phyloP scores from a whole-genome alignment of 2,113 vertebrate genomes.

The Hiodon alosoides region DNA sequence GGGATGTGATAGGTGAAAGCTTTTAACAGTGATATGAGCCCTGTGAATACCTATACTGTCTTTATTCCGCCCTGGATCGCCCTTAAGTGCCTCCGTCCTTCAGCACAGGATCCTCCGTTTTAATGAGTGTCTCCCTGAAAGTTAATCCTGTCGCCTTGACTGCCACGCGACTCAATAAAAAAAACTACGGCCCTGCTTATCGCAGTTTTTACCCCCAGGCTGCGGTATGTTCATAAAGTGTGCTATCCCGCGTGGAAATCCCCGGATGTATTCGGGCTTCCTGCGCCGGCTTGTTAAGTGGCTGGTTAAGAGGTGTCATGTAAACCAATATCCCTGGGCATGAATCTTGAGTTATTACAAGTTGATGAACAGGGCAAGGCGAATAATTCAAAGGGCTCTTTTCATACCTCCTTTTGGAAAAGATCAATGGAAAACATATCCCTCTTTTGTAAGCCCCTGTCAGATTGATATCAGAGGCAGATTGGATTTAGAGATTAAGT shows the following conservation, averaged over 20 bases:
- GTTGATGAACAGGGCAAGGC: conserved; percentile 1
- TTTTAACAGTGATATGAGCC: conserved; percentile 5
- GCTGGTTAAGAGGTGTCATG: too few relatives aligned
- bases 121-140: conserved; percentile 1
- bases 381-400: neutral
- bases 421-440: neutral
- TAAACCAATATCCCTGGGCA: neutral
- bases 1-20: neutral
- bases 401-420: neutral
- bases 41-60: conserved; percentile 13
- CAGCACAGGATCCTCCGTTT: neutral
- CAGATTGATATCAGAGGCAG: conserved; percentile 30
- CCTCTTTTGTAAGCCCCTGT: conserved; percentile 10
- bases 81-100: neutral
- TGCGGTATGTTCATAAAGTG: neutral
- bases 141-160: neutral
- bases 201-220: neutral
- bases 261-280: too few relatives aligned
- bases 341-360: neutral
- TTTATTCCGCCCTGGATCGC: neutral
- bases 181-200: neutral
- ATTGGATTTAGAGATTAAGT: conserved; percentile 36
- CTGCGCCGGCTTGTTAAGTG: too few relatives aligned
- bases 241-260: neutral
- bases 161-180: conserved; percentile 7